Conservation (phyloP, 2,888 invertebrate genomes). For the Drosophila nigritarsus region DNA sequence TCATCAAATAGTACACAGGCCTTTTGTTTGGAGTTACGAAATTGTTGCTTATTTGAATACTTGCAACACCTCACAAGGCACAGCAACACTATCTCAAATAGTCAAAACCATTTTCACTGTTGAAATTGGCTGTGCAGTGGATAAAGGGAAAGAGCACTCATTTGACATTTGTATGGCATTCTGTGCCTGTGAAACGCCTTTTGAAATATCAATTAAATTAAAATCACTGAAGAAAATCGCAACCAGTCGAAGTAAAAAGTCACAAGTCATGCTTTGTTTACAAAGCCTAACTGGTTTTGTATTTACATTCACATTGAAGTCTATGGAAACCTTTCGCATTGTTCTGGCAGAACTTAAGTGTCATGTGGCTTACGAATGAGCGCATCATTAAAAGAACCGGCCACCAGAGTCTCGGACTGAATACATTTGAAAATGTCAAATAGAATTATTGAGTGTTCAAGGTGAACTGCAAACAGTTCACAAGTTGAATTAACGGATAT, state of each 20-base stretch:
- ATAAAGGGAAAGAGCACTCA: not conserved
- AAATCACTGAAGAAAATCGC: slow-evolving; percentile 17
- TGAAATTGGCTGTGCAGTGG: not conserved
- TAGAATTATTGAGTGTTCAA: slow-evolving; percentile 31
- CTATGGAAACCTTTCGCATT: slow-evolving; percentile 16
- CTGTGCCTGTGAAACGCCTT: slow-evolving; percentile 9
- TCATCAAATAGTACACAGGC: slow-evolving; percentile 1
- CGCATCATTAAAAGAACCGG: slow-evolving; percentile 8
- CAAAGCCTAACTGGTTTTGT: slow-evolving; percentile 56
- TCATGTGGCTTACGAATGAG: slow-evolving; percentile 23
- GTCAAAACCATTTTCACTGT: slow-evolving; percentile 1
- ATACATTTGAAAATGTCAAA: not conserved
- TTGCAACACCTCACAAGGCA: not conserved
- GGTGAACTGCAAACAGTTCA: slow-evolving; percentile 36
- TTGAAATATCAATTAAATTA: slow-evolving; percentile 8
- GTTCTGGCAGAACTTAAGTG: slow-evolving; percentile 17
- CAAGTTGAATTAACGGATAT: slow-evolving; percentile 21
- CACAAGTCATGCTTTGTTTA: slow-evolving; percentile 57
- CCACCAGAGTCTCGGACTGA: slow-evolving; percentile 1
- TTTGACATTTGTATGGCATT: slow-evolving; percentile 1
- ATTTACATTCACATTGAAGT: slow-evolving; percentile 12
- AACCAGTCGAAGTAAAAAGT: slow-evolving; percentile 51
- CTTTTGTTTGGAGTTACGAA: slow-evolving; percentile 10
- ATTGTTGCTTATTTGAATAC: slow-evolving; percentile 4
- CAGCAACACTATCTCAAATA: not conserved